phyloP scores from a whole-genome alignment of 2,797 vertebrate genomes.

The Danio albolineatus region DNA sequence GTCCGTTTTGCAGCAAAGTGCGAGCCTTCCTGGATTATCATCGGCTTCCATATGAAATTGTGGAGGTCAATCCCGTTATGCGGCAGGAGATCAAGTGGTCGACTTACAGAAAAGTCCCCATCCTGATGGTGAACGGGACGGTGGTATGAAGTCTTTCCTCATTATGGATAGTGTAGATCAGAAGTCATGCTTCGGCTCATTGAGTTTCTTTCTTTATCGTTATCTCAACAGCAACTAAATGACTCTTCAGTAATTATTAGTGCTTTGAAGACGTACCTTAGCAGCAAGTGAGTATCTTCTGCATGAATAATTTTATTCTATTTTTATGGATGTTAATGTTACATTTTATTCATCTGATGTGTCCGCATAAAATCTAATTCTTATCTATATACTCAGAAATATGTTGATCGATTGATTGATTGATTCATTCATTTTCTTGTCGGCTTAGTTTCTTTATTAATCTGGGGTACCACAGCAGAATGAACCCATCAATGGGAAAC shows the following conservation, averaged over 20 bases:
- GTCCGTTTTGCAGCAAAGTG: constrained; percentile 98
- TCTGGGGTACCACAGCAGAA: no score
- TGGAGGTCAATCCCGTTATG: constrained; percentile 96
- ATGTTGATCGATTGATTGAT: no score
- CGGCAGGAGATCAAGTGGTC: constrained; percentile 95
- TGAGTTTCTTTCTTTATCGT: neutral
- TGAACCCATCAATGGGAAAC: no score
- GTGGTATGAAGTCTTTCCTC: constrained; percentile 78
- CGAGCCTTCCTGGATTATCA: constrained; percentile 94
- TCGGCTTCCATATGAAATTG: constrained; percentile 87
- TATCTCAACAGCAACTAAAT: constrained; percentile 87
- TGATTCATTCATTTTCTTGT: no score
- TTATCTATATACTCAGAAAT: no score
- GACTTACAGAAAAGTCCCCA: constrained; percentile 94
- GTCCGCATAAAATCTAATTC: no score
- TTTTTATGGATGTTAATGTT: neutral
- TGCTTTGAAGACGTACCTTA: constrained; percentile 86
- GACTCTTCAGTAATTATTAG: constrained; percentile 98
- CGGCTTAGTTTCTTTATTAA: no score
- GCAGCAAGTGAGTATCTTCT: constrained; percentile 82
- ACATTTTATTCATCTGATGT: no score
- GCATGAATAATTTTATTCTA: neutral
- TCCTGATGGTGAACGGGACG: constrained; percentile 83
- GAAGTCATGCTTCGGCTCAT: neutral
- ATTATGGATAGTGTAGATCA: neutral